These are phyloP conservation scores for Ichneumoninae sp. DNA, from an alignment of 2,888 invertebrate genomes.

Conservation along the genomic window DNA sequence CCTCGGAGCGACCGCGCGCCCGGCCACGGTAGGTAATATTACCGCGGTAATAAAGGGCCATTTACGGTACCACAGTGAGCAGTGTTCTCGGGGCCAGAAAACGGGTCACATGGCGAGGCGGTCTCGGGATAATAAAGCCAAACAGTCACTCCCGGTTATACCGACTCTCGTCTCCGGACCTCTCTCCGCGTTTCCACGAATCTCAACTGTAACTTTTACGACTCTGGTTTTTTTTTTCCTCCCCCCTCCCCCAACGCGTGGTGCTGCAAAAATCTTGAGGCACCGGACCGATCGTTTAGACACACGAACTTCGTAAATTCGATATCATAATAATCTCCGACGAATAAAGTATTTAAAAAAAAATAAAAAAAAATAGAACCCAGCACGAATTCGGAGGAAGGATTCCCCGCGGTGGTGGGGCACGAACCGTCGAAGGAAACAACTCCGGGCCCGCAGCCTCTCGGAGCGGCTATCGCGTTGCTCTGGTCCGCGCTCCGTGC, in stretches of 20 bases:
- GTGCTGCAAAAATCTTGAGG: conserved; percentile 43
- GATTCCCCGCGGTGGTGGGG: neutral
- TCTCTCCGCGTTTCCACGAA: conserved; percentile 64
- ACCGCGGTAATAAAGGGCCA: conserved; percentile 80
- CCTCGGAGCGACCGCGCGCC: conserved; percentile 72
- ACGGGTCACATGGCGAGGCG: conserved; percentile 60
- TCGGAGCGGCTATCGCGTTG: conserved; percentile 49
- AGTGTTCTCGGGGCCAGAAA: conserved; percentile 56
- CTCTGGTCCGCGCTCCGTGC: conserved; percentile 29
- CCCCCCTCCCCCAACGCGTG: neutral
- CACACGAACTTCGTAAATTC: conserved; percentile 41
- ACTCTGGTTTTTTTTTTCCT: conserved; percentile 64
- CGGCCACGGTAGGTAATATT: conserved; percentile 78
- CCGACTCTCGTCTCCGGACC: conserved; percentile 48
- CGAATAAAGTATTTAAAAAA: conserved; percentile 11
- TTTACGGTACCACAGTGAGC: conserved; percentile 73
- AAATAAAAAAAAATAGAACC: neutral
- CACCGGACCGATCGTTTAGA: conserved; percentile 14
- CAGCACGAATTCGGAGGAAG: conserved; percentile 9
- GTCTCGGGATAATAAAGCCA: conserved; percentile 65
- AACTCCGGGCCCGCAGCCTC: conserved; percentile 22
- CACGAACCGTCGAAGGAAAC: conserved; percentile 1
- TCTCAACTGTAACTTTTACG: conserved; percentile 63
- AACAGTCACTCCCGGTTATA: conserved; percentile 57
- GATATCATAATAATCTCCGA: conserved; percentile 9